phyloP scores from a whole-genome alignment of 2,888 invertebrate species.

The Tetramorium bicarinatum region DNA sequence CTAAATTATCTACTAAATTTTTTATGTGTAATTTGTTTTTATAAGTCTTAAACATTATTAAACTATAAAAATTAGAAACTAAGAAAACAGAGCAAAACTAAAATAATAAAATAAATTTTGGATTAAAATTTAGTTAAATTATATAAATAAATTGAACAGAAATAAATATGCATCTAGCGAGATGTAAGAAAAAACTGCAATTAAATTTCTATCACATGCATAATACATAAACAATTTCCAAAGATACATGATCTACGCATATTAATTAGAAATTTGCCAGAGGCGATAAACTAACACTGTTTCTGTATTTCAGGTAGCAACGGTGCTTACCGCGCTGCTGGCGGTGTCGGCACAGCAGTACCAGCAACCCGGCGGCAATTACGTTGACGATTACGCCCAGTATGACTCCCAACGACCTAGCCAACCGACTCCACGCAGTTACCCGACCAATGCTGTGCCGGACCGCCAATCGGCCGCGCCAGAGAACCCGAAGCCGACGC shows the following conservation, averaged over 20 bases:
- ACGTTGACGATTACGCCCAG: conserved; percentile 86
- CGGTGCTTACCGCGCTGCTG: conserved; percentile 67
- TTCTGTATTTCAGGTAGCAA: conserved; percentile 61
- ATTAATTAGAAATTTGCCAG: not conserved
- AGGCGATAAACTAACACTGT: not conserved
- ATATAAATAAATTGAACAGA: not conserved
- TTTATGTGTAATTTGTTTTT: not conserved
- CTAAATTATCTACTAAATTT: not conserved
- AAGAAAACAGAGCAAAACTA: not conserved
- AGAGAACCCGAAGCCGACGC: conserved; percentile 88
- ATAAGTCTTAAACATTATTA: not conserved
- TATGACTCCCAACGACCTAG: conserved; percentile 80
- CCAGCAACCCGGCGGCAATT: conserved; percentile 80
- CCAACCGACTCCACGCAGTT: conserved; percentile 86
- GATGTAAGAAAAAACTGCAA: not conserved
- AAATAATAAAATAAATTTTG: not conserved
- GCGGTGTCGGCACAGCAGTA: conserved; percentile 86
- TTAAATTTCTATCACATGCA: not conserved
- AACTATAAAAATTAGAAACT: not conserved
- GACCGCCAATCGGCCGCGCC: conserved; percentile 85
- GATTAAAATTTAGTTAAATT: not conserved
- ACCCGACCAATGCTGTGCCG: conserved; percentile 83
- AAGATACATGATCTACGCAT: not conserved
- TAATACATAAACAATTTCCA: not conserved
- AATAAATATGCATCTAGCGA: not conserved